Evolutionary conservation across 2,113 vertebrate genomes (phyloP), one percentile per base, ranked within the genome.

Genomic region (Ornithorhynchus anatinus): DNA sequence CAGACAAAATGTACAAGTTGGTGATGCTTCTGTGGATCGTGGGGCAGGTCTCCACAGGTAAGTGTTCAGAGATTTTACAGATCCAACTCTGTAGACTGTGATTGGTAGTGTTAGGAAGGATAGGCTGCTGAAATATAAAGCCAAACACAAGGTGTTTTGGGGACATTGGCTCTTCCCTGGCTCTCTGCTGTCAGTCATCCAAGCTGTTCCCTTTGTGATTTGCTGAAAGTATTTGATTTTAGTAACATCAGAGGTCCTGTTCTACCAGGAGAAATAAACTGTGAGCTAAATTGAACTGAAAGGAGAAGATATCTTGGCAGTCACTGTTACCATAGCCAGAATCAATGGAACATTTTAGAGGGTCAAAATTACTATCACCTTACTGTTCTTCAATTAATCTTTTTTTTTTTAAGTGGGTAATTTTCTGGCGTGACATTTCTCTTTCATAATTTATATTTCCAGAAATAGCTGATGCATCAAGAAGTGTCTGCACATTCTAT

Each of bases 21-120:
- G 25, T 33, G 57, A 14, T 84, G 11, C 1, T 79, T 42, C 64
- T 81, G 32, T 85, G 82, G 82, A 50, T 89, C 59, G 3, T 75
- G 54, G 23, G 65, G 33, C 69, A 66, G 20, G 37, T 84, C 0
- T 72, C 8, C 63, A 76, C 77, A 85, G 82, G 88, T 90, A 77
- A 90, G 88, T 84, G 33, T 51, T 29, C 37, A 23, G 27, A 19
- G 29, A 17, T 8, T 19, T 63, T 38, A 38, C 16, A 2, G 6
- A 9, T 3, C 8, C 10, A 27, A 1, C 5, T 8, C 13, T 1
- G 1, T 15, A 12, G 9, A 27, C 54, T 39, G 19, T 19, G 36
- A 44, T 10, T 43, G 13, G 10, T 6, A 12, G 7, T 47, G 22
- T 12, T n/a, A n/a, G n/a, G n/a, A n/a, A n/a, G n/a, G 37, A 32